phyloP scores from a whole-genome alignment of 2,888 invertebrate species.

The Coecobrya sp. region DNA sequence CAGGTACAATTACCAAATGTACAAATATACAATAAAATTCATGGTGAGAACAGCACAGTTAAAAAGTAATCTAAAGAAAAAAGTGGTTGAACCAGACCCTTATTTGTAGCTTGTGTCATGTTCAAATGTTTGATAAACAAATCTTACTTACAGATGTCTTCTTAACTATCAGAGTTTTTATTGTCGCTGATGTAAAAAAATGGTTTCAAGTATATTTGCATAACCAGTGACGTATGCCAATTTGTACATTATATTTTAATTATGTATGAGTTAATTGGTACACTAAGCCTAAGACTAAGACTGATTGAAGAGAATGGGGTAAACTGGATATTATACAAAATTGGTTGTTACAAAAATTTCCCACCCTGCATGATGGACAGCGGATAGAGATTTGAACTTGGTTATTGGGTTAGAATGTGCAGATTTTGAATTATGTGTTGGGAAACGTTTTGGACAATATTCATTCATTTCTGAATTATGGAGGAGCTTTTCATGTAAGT shows the following conservation, averaged over 20 bases:
- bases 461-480: too few relatives aligned
- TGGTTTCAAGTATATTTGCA: neutral
- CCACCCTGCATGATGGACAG: too few relatives aligned
- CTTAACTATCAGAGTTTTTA: neutral
- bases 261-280: too few relatives aligned
- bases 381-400: too few relatives aligned
- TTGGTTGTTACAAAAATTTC: too few relatives aligned
- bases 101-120: slow-evolving; percentile 49
- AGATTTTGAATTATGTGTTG: too few relatives aligned
- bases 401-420: too few relatives aligned
- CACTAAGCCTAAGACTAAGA: too few relatives aligned
- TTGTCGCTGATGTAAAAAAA: neutral
- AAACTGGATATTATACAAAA: too few relatives aligned
- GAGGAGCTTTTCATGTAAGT: too few relatives aligned
- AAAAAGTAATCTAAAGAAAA: neutral
- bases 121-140: slow-evolving; percentile 31
- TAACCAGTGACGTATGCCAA: too few relatives aligned
- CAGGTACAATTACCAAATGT: slow-evolving; percentile 9
- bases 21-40: slow-evolving; percentile 55
- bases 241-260: neutral
- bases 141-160: neutral
- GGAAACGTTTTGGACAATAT: too few relatives aligned
- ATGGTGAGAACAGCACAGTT: neutral
- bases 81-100: slow-evolving; percentile 58
- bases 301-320: neutral